These are phyloP conservation scores for Microplitis demolitor DNA, from an alignment of 1,140 invertebrate species.

Conservation along the genomic window DNA sequence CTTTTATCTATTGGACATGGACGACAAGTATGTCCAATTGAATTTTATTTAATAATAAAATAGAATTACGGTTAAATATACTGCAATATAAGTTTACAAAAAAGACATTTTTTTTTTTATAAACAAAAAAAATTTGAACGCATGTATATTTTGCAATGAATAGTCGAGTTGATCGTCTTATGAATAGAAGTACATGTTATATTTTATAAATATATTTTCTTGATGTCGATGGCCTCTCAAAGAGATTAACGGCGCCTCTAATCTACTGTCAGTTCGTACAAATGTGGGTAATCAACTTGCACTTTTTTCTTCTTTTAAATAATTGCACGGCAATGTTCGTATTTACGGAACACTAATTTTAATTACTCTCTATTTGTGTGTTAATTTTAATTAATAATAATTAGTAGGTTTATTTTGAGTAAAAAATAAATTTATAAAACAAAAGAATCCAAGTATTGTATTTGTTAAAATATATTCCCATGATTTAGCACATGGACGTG, in stretches of 20 bases:
- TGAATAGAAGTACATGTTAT: too few species aligned
- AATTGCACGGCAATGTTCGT: background rate
- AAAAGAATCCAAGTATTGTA: background rate
- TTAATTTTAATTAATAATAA: too few species aligned
- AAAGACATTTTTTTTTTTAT: too few species aligned
- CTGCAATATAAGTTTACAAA: too few species aligned
- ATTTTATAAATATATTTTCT: background rate
- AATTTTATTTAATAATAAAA: too few species aligned
- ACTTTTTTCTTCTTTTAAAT: background rate
- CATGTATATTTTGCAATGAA: too few species aligned
- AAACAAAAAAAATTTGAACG: too few species aligned
- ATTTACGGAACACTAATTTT: background rate
- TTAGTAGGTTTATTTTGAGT: background rate
- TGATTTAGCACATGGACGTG: background rate
- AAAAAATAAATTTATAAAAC: background rate
- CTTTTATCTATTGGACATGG: too few species aligned
- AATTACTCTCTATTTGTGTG: background rate
- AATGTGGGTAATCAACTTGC: constrained; percentile 5
- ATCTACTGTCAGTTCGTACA: background rate
- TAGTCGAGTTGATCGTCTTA: too few species aligned
- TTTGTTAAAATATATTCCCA: background rate
- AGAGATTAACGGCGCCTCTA: constrained; percentile 7
- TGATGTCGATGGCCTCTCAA: constrained; percentile 10
- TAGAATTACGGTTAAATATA: too few species aligned
- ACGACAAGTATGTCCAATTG: too few species aligned